phyloP scores from a whole-genome alignment of 2,113 vertebrate genomes.

The Gadus chalcogrammus region DNA sequence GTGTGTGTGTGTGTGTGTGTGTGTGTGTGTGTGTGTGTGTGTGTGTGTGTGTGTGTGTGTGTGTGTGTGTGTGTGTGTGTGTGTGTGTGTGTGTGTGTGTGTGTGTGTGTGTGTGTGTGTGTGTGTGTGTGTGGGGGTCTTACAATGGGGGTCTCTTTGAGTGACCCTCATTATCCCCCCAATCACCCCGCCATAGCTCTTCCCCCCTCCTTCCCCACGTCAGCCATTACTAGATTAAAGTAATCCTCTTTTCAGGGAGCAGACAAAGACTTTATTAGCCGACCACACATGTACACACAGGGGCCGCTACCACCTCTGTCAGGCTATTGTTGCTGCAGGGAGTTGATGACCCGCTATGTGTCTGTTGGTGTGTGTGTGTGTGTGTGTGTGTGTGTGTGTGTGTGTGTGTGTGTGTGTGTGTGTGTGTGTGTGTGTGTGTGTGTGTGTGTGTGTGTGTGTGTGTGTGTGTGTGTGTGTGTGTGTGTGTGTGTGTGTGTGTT shows the following conservation, averaged over 20 bases:
- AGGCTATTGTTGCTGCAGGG: slow-evolving; percentile 64
- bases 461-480: no score
- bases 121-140: slow-evolving; percentile 6
- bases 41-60: no score
- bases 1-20: neutral
- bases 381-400: no score
- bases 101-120: no score
- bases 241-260: slow-evolving; percentile 72
- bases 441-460: no score
- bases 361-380: no score
- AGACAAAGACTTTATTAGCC: slow-evolving; percentile 73
- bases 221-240: slow-evolving; percentile 73
- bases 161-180: slow-evolving; percentile 56
- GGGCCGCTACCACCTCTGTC: slow-evolving; percentile 63
- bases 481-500: neutral
- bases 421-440: slow-evolving; percentile 1
- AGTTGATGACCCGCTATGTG: slow-evolving; percentile 40
- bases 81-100: no score
- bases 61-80: no score
- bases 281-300: slow-evolving; percentile 58
- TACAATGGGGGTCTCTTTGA: slow-evolving; percentile 56
- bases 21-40: neutral
- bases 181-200: slow-evolving; percentile 34
- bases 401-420: no score
- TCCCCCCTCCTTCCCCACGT: slow-evolving; percentile 37